These are phyloP conservation scores for Hipposideros armiger DNA, from an alignment of 2,113 vertebrate genomes.

Conservation along the genomic window DNA sequence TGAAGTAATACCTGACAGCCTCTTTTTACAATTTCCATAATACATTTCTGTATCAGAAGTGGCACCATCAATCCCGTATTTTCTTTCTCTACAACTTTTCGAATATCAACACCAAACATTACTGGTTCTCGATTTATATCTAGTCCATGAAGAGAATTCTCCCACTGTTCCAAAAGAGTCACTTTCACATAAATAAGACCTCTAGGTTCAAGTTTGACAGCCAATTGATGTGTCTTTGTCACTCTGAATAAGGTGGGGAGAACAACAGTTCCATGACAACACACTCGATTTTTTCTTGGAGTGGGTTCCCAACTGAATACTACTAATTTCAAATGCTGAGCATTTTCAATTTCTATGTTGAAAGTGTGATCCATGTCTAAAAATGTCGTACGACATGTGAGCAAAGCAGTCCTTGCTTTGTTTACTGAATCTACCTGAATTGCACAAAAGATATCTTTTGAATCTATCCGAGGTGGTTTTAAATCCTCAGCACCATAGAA, in stretches of 20 bases:
- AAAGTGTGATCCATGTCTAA: conserved; percentile 99
- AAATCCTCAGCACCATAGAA: conserved; percentile 98
- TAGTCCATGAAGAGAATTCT: conserved; percentile 93
- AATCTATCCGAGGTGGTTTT: conserved; percentile 96
- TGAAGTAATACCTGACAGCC: conserved; percentile 95
- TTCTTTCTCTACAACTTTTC: conserved; percentile 95
- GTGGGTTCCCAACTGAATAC: conserved; percentile 99
- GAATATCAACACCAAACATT: conserved; percentile 96
- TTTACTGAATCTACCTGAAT: conserved; percentile 99
- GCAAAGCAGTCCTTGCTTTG: conserved; percentile 97
- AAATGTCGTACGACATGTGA: conserved; percentile 95
- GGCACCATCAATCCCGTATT: conserved; percentile 94
- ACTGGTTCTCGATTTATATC: conserved; percentile 89
- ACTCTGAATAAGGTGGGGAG: conserved; percentile 96
- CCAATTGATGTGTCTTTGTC: conserved; percentile 94
- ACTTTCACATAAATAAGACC: conserved; percentile 98
- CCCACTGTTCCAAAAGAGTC: conserved; percentile 97
- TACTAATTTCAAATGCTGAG: conserved; percentile 97
- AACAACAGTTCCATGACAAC: conserved; percentile 96
- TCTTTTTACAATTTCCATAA: conserved; percentile 97
- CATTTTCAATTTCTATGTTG: conserved; percentile 98
- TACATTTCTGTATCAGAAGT: conserved; percentile 96
- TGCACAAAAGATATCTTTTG: conserved; percentile 97
- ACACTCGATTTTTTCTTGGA: conserved; percentile 93
- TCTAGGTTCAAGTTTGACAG: conserved; percentile 96